Evolutionary conservation across 2,113 vertebrate species (phyloP).

Genomic region (Anguilla japonica): DNA sequence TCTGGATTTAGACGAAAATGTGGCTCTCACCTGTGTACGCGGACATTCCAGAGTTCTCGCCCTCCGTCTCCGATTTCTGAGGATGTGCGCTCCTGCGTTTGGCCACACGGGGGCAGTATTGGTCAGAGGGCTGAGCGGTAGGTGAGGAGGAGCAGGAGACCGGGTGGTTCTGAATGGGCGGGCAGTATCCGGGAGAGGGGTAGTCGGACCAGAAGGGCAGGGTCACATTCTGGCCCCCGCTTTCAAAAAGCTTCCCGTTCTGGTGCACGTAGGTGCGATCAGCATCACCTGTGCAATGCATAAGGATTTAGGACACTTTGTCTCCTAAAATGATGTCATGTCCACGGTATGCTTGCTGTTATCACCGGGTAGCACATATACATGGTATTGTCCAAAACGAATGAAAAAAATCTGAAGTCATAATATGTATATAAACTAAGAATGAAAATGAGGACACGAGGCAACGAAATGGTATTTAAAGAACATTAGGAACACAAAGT

Average conservation of each 20-base stretch:
- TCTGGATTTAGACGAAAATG: background rate
- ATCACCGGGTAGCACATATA: too few species aligned
- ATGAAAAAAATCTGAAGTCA: too few species aligned
- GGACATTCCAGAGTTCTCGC: conserved; percentile 63
- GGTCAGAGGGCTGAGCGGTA: conserved; percentile 51
- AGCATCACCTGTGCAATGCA: conserved; percentile 51
- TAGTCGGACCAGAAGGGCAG: conserved; percentile 66
- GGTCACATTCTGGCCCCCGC: conserved; percentile 52
- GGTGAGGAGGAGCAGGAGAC: conserved; percentile 43
- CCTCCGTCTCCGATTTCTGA: conserved; percentile 62
- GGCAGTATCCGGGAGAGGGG: conserved; percentile 52
- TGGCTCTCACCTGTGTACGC: conserved; percentile 68
- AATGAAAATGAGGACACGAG: too few species aligned
- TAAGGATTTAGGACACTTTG: background rate
- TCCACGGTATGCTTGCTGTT: too few species aligned
- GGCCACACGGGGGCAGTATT: conserved; percentile 70
- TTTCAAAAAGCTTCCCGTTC: conserved; percentile 50
- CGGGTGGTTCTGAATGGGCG: conserved; percentile 41
- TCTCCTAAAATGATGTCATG: background rate
- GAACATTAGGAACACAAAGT: too few species aligned
- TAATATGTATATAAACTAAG: too few species aligned
- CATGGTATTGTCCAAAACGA: too few species aligned
- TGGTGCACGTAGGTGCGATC: conserved; percentile 53
- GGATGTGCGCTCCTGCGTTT: conserved; percentile 61
- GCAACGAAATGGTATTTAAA: too few species aligned